A percentile compares a stretch with the other conserved stretches of the same genome.
phyloP scores from a whole-genome alignment of 2,797 vertebrate species.

The Paguma larvata region DNA sequence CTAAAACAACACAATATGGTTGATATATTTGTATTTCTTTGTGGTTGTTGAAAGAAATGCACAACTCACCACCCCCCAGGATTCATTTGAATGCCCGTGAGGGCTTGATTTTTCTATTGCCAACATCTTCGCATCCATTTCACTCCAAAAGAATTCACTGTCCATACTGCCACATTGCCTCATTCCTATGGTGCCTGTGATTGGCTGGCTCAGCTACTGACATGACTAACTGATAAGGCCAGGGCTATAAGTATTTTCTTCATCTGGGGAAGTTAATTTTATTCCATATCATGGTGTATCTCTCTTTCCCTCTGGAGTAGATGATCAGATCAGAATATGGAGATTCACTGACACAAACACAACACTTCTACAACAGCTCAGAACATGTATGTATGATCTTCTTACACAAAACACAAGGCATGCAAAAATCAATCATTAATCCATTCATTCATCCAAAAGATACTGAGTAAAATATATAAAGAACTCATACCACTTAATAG shows the following conservation, averaged over 20 bases:
- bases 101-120: not conserved
- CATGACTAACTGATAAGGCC: not conserved
- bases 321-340: not conserved
- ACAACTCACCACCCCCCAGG: fast-evolving
- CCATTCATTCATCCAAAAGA: constrained; percentile 19
- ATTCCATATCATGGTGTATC: not conserved
- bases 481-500: not conserved
- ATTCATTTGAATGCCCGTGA: not conserved
- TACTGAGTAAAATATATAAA: not conserved
- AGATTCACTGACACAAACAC: not conserved
- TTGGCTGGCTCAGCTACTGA: not conserved
- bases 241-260: not conserved
- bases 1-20: constrained; percentile 80
- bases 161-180: not conserved
- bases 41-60: constrained; percentile 53
- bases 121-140: not conserved
- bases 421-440: not conserved
- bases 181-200: not conserved
- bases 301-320: not conserved
- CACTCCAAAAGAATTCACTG: not conserved
- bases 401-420: not conserved
- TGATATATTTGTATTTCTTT: constrained; percentile 68
- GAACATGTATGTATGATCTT: not conserved
- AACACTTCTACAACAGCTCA: not conserved
- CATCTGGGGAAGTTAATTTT: not conserved